phyloP scores from a whole-genome alignment of 2,888 invertebrate genomes.

The Thecophora atra region DNA sequence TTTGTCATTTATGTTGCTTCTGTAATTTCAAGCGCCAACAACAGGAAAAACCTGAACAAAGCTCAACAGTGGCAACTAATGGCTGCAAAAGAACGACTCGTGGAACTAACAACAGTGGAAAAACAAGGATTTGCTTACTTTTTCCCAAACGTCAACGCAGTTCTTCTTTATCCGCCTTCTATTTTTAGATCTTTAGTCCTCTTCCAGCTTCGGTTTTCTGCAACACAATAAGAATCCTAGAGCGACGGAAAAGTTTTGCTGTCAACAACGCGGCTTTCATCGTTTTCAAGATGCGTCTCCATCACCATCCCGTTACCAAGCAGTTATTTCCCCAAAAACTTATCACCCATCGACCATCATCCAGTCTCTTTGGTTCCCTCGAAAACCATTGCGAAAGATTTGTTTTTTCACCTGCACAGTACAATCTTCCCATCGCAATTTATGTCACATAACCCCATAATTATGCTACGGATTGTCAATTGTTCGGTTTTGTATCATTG shows the following conservation, averaged over 20 bases:
- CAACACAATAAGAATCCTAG: no score
- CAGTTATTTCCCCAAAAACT: no score
- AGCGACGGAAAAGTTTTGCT: background rate
- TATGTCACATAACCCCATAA: slow-evolving; percentile 46
- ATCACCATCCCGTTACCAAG: no score
- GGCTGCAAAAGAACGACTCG: background rate
- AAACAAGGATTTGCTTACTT: no score
- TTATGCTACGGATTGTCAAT: no score
- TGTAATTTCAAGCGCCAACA: background rate
- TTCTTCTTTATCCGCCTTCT: background rate
- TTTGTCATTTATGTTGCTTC: slow-evolving; percentile 1
- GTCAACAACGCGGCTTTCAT: no score
- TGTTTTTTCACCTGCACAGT: background rate
- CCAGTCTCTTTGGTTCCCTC: background rate
- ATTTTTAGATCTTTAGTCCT: background rate
- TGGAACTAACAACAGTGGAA: no score
- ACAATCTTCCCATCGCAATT: background rate
- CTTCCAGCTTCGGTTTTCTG: background rate
- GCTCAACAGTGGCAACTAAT: background rate
- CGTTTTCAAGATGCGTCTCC: no score
- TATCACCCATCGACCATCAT: background rate
- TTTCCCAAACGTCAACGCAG: no score
- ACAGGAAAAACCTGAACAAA: background rate
- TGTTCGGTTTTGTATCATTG: no score
- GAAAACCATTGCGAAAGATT: background rate